These are phyloP conservation scores for Zaprionus lachaisei DNA, from an alignment of 1,140 invertebrate genomes.

Conservation along the genomic window DNA sequence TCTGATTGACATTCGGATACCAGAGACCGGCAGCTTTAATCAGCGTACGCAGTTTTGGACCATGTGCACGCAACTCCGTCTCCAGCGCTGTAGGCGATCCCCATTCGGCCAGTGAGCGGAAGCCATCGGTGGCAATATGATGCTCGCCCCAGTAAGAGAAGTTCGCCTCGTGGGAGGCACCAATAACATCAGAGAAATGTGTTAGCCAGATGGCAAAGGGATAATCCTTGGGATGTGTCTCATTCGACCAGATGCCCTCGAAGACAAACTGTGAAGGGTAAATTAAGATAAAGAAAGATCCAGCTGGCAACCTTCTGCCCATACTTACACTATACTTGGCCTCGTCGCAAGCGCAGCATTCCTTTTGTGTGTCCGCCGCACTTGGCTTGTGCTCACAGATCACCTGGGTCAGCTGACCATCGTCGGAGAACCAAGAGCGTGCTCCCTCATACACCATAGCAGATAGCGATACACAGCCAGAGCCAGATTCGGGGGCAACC, in stretches of 20 bases:
- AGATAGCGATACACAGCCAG: slow-evolving; percentile 92
- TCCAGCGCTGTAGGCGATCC: slow-evolving; percentile 96
- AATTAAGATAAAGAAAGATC: neutral
- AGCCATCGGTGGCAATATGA: slow-evolving; percentile 94
- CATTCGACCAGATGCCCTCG: slow-evolving; percentile 97
- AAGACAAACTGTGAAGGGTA: slow-evolving; percentile 90
- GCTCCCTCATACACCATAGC: slow-evolving; percentile 95
- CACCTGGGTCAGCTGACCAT: slow-evolving; percentile 91
- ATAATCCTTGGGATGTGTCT: slow-evolving; percentile 98
- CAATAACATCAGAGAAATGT: slow-evolving; percentile 99
- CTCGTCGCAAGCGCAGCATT: slow-evolving; percentile 96
- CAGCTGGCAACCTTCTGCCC: neutral
- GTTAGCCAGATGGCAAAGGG: slow-evolving; percentile 95
- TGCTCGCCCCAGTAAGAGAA: slow-evolving; percentile 98
- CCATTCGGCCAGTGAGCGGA: slow-evolving; percentile 88
- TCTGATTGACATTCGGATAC: slow-evolving; percentile 96
- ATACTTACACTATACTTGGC: slow-evolving; percentile 93
- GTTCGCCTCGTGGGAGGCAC: slow-evolving; percentile 95
- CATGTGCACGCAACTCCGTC: slow-evolving; percentile 93
- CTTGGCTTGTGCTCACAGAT: slow-evolving; percentile 89
- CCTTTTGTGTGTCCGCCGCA: slow-evolving; percentile 85
- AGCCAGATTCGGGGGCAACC: slow-evolving; percentile 92
- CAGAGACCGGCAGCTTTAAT: slow-evolving; percentile 97
- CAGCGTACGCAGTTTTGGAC: slow-evolving; percentile 93
- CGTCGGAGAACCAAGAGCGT: slow-evolving; percentile 95